phyloP scores from a whole-genome alignment of 2,113 vertebrate species.

The Dascyllus trimaculatus region DNA sequence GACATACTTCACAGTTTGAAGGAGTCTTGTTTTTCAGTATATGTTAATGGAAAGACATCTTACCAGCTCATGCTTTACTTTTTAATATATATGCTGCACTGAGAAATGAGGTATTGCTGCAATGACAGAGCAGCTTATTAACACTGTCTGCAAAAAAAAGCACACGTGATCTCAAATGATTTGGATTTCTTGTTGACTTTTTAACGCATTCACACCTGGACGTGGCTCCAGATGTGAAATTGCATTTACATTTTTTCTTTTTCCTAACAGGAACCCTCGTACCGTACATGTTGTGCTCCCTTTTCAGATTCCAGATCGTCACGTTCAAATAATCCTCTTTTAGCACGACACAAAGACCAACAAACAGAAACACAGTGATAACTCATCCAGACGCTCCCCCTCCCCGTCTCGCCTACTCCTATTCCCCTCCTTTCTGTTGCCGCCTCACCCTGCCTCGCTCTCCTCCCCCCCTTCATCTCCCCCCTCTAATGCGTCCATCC shows the following conservation, averaged over 20 bases:
- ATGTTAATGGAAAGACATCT: neutral
- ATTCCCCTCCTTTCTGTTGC: slow-evolving; percentile 27
- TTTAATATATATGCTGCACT: neutral
- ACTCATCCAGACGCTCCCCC: slow-evolving; percentile 38
- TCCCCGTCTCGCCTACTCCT: slow-evolving; percentile 11
- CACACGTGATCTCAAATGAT: no score
- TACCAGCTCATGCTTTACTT: neutral
- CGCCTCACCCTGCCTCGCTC: slow-evolving; percentile 4
- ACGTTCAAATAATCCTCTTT: slow-evolving; percentile 33
- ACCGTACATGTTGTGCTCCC: neutral
- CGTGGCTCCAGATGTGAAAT: neutral
- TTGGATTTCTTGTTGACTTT: no score
- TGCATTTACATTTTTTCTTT: no score
- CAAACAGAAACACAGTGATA: slow-evolving; percentile 33
- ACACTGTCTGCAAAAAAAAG: no score
- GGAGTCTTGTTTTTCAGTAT: neutral
- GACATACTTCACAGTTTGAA: no score
- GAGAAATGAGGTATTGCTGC: neutral
- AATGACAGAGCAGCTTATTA: neutral
- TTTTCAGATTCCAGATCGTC: slow-evolving; percentile 30
- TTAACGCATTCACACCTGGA: no score
- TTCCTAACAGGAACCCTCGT: neutral
- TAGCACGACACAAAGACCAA: slow-evolving; percentile 34
- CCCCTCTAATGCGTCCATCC: slow-evolving; percentile 60
- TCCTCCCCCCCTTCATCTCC: slow-evolving; percentile 41